Evolutionary conservation across 2,888 invertebrate genomes (phyloP).

Genomic region (Eulithis testata): DNA sequence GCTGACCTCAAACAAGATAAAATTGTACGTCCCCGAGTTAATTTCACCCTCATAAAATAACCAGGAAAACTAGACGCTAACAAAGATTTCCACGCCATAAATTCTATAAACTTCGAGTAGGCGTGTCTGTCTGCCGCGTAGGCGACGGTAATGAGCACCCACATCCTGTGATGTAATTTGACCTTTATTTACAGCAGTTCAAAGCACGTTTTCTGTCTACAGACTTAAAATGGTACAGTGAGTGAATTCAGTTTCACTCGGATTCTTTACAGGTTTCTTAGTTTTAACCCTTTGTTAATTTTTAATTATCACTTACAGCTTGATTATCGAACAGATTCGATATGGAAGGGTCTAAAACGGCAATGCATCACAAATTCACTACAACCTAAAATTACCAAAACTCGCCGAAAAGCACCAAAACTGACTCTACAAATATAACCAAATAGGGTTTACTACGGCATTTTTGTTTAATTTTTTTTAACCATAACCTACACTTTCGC

Average conservation of each 20-base stretch:
- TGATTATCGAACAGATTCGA: too few relatives aligned
- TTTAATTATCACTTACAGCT: too few relatives aligned
- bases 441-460: too few relatives aligned
- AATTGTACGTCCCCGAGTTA: constrained; percentile 21
- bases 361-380: too few relatives aligned
- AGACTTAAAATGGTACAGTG: constrained; percentile 34
- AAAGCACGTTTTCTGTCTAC: constrained; percentile 42
- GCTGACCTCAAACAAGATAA: constrained; percentile 22
- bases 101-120: constrained; percentile 43
- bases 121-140: constrained; percentile 62
- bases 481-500: constrained; percentile 28
- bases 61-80: constrained; percentile 29
- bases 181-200: constrained; percentile 51
- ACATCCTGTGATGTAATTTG: constrained; percentile 43
- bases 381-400: too few relatives aligned
- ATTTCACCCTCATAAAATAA: constrained; percentile 28
- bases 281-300: too few relatives aligned
- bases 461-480: too few relatives aligned
- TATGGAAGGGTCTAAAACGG: too few relatives aligned
- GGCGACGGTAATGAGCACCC: constrained; percentile 58
- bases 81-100: constrained; percentile 36
- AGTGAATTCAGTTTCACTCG: constrained; percentile 40
- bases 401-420: too few relatives aligned
- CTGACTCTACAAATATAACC: too few relatives aligned
- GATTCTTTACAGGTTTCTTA: too few relatives aligned